Evolutionary conservation across 2,797 vertebrate genomes (phyloP), one percentile per base, ranked within the genome.

Genomic region (Zenarchopterus dispar): DNA sequence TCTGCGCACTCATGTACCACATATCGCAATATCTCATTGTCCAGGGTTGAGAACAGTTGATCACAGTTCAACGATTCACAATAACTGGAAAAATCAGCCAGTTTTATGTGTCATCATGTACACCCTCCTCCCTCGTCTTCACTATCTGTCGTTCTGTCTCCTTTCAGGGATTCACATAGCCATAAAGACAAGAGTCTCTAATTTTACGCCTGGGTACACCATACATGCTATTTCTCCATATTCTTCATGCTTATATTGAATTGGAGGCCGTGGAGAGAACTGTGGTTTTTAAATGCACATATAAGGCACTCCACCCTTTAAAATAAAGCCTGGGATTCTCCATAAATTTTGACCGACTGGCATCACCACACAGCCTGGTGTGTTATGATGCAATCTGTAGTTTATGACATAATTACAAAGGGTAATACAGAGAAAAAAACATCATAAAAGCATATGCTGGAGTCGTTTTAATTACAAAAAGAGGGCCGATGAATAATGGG

Each of bases 171-270:
- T 91, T 89, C 91, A 92, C 91, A 84, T 84, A 44, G 76, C 70
- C 86, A 88, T 81, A 78, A 28, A 73, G 81, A 90, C 86, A 88
- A 83, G 82, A 85, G 80, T 87, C 83, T 91, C 90, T 92, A 90
- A 93, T 93, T 92, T 92, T 91, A 90, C 81, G 88, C 92, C 85
- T 90, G 90, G 90, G 76, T 84, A 88, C 67, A 78, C 82, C 87
- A 81, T 79, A 80, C 73, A 90, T 77, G 84, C 78, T 75, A 74
- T 82, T 76, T 70, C 78, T 80, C 73, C 80, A 80, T 88, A 84
- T 86, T 92, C 76, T 63, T 82, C 52, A 75, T 78, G 69, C 79
- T 75, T 82, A 77, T 84, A 82, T 85, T 8, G 68, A 86, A 85
- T 85, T 64, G 54, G 58, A 78, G 77, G 56, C 77, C 52, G 44